Evolutionary conservation across 2,888 invertebrate genomes (phyloP).

Genomic region (Alloplasta piceator): DNA sequence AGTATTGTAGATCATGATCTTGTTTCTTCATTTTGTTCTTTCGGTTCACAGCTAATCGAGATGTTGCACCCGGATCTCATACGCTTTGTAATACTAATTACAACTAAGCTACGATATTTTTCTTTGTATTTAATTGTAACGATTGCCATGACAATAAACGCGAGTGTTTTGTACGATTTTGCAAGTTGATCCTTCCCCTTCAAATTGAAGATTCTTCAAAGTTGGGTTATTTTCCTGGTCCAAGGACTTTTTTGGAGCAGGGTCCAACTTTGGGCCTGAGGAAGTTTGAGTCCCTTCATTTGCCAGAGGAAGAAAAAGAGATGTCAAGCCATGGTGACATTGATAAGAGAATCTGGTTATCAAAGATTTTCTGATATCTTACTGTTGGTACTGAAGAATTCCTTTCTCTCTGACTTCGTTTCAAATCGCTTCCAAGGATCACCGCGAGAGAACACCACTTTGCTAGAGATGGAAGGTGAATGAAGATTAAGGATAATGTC

Average conservation of each 20-base stretch:
- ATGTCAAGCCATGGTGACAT: too few relatives aligned
- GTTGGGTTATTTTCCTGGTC: not conserved
- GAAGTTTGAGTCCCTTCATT: too few relatives aligned
- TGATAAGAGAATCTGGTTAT: too few relatives aligned
- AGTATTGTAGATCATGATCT: too few relatives aligned
- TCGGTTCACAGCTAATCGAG: constrained; percentile 60
- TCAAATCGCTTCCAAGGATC: constrained; percentile 47
- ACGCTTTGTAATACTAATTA: constrained; percentile 51
- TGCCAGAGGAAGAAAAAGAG: too few relatives aligned
- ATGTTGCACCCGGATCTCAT: constrained; percentile 20
- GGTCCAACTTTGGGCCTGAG: too few relatives aligned
- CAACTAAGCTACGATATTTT: constrained; percentile 21
- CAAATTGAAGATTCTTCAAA: not conserved
- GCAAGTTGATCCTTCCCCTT: not conserved
- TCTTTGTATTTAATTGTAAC: constrained; percentile 43
- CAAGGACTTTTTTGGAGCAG: not conserved
- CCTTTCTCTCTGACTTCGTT: constrained; percentile 9
- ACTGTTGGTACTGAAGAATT: constrained; percentile 67
- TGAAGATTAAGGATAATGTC: too few relatives aligned
- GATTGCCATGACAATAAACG: constrained; percentile 48
- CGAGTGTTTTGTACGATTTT: constrained; percentile 40
- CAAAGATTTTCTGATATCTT: constrained; percentile 5
- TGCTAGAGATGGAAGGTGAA: not conserved
- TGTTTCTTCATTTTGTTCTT: not conserved
- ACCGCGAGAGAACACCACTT: constrained; percentile 68